Evolutionary conservation across 2,797 vertebrate genomes (phyloP), one percentile per base, ranked within the genome.

Genomic region (Darevskia nairensis): DNA sequence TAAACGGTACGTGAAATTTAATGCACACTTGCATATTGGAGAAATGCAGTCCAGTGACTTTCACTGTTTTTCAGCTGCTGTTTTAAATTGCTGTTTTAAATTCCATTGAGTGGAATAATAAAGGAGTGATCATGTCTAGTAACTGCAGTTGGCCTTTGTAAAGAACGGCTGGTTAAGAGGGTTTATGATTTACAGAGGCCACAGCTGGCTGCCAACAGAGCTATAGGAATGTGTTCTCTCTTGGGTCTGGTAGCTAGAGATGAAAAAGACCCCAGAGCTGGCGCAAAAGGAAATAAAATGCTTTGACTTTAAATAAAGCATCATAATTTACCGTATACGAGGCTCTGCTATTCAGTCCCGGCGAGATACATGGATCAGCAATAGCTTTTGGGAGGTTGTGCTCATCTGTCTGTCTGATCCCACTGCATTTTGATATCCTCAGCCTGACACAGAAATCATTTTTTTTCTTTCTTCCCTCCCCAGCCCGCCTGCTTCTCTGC

Each of bases 241-340:
- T 94, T 96, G 96, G 94, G 96, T 95, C 94, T 91, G 92, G 92
- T 93, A 96, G 94, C 96, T 94, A 77, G 94, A 97, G 96, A 97
- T 97, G 96, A 97, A 97, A 97, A 97, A 95, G 93, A 94, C 95
- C 95, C 84, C 93, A 95, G 95, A 96, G 95, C 96, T 97, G 96
- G 95, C 96, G 96, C 95, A 94, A 97, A 97, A 96, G 96, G 96
- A 97, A 97, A 95, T 97, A 96, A 89, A 96, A 95, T 87, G 88
- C 95, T 95, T 96, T 95, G 96, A 95, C 96, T 97, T 96, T 96
- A 96, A 96, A 95, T 96, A 96, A 97, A 97, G 96, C 94, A 95
- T 96, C 93, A 94, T 96, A 95, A 96, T 97, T 97, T 97, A n/a
- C n/a, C n/a, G n/a, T n/a, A 96, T 95, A 95, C 93, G 88, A 94